Base-by-base conservation (phyloP, 2,888 invertebrate genomes). In the Aproaerema taeniolella region DNA sequence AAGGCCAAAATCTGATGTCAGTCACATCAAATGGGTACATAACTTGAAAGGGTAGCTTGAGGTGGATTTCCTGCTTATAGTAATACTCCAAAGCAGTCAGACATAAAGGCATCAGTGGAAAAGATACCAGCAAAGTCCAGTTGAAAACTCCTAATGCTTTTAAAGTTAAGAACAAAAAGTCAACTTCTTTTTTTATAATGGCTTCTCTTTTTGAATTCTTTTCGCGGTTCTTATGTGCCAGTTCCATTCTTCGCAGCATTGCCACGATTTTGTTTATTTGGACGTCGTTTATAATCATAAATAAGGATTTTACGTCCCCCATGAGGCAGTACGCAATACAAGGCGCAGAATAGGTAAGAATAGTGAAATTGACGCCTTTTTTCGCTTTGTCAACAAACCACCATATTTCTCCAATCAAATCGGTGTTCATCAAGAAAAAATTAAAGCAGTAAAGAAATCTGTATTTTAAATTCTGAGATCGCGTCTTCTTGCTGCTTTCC, bases 21-120 rank as follows among this genome's bases (percentile, higher is more conserved):
- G 55, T 63, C 7, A 65, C 42, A 50, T 79, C 60, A 37, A 81
- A 76, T 0, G 79, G 80, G 58, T 78, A 81, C n/a, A 59, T 31
- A 12, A 69, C 51, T 0, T 64, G 40, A 42, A 75, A 72, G 0
- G 78, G 79, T 11, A 77, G 36, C 10, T 63, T 25, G 11, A 70
- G 45, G 5, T 67, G 57, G 0, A 73, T 5, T 31, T 67, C 52
- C 1, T 57, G 54, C 0, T 61, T 65, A 11, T 54, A 53, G 7
- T 44, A 48, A 53, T 75, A 81, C 5, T 63, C 67, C 1, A 64
- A 12, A 1, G 39, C 41, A 13, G 65, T 67, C 8, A 74, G 17
- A 13, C 61, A 31, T 0, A 72, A 35, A 0, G 78, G 70, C 36
- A 59, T 63, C 0, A 61, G 2, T 0, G 55, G 45, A 43, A 77